Evolutionary conservation across 2,797 vertebrate species (phyloP).

Genomic region (Cossypha polioptera): DNA sequence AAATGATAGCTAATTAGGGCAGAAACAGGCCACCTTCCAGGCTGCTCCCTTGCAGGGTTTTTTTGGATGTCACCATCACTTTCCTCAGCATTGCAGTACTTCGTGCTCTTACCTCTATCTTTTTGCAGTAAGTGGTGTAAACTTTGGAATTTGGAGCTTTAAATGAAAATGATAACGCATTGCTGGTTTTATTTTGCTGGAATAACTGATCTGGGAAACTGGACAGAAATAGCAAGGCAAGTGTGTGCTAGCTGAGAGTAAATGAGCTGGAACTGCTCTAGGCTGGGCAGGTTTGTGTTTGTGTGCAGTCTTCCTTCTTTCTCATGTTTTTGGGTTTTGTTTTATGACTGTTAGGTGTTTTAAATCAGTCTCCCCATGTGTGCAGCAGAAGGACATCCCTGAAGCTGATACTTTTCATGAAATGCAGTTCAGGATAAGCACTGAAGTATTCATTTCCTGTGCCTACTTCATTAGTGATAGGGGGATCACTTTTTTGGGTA

Average conservation of each 20-base stretch:
- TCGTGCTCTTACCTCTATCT: not conserved
- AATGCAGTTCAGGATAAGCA: not conserved
- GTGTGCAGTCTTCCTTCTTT: not conserved
- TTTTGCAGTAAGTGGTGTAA: not conserved
- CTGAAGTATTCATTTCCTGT: not conserved
- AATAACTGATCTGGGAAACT: conserved; percentile 39
- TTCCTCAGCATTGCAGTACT: not conserved
- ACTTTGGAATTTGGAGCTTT: not conserved
- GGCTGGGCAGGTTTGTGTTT: not conserved
- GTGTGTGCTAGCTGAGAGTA: not conserved
- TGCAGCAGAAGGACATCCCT: not conserved
- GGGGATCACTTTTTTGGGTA: not conserved
- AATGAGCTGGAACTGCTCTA: not conserved
- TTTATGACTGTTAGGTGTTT: not conserved
- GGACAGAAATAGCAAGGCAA: not conserved
- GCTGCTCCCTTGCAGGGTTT: not conserved
- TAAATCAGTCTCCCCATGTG: not conserved
- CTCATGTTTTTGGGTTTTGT: not conserved
- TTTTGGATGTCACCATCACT: not conserved
- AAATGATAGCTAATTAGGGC: conserved; percentile 5
- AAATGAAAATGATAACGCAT: not conserved
- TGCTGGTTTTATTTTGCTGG: conserved; percentile 39
- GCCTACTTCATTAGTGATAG: not conserved
- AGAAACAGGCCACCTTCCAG: not conserved
- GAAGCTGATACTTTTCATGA: not conserved